phyloP scores from a whole-genome alignment of 2,797 vertebrate genomes.

The Halcyon smyrnensis region DNA sequence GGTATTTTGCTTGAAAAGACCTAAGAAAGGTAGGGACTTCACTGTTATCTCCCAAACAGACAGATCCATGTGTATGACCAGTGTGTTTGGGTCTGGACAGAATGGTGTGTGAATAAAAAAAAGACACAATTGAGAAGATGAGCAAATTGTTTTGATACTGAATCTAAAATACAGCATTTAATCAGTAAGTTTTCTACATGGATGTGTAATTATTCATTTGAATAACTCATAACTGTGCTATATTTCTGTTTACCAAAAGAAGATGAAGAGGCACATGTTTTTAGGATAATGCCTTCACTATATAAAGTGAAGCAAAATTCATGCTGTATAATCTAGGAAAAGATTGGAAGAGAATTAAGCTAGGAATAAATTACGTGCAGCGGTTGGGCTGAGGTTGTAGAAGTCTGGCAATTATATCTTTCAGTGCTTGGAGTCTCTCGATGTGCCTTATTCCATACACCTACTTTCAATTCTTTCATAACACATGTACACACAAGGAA shows the following conservation, averaged over 20 bases:
- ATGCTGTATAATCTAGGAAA: not conserved
- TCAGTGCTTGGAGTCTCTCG: not conserved
- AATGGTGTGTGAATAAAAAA: not conserved
- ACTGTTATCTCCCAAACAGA: not conserved
- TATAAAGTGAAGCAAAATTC: not conserved
- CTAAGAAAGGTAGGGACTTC: not conserved
- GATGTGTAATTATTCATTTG: not conserved
- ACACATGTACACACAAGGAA: not conserved
- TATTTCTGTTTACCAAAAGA: not conserved
- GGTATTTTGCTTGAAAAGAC: conserved; percentile 7
- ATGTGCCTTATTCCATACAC: not conserved
- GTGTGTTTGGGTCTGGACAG: not conserved
- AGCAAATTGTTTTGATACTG: not conserved
- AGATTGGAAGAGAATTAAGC: not conserved
- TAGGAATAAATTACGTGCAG: not conserved
- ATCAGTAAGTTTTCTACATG: not conserved
- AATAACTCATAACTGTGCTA: not conserved
- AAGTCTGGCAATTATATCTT: not conserved
- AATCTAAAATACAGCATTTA: not conserved
- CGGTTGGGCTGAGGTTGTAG: not conserved
- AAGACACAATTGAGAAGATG: not conserved
- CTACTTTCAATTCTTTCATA: conserved; percentile 23
- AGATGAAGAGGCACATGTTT: not conserved
- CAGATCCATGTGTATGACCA: not conserved
- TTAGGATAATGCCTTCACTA: not conserved